Evolutionary conservation across 1,140 invertebrate genomes (phyloP), one percentile per base, ranked within the genome.

Genomic region (Diabrotica virgifera): DNA sequence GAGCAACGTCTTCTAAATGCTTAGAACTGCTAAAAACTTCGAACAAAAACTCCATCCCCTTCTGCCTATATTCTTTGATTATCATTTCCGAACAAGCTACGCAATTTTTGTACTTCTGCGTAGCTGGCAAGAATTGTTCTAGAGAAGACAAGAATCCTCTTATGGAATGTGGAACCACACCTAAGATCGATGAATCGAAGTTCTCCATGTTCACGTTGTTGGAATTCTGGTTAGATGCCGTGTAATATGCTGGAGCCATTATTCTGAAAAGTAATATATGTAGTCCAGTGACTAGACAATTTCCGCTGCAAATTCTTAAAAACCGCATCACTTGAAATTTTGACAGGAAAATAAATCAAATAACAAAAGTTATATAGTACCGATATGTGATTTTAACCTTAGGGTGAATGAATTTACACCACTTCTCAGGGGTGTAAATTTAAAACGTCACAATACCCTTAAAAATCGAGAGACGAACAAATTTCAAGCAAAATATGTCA

Each of bases 161-260:
- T 62, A 99, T 92, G 24, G 96, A 95, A 79, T 99, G 97, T 0
- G 97, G 96, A 40, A 98, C 82, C 0, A 92, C 82, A 6, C 97
- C 96, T 0, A 98, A 80, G 36, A 90, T 79, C 46, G 90, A 88
- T 64, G 87, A 83, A 12, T 82, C 75, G 12, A 78, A 73, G 38
- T 75, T 70, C 7, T 80, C 74, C 13, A 76, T 75, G 40, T 80
- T 76, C 24, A 68, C 36, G 38, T 67, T 64, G 11, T 62, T 50
- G 7, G 50, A 10, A 8, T 72, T 74, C 11, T 64, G 67, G 5
- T 46, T 46, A 8, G 65, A 57, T n/a, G 78, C 66, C 65, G 83
- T 82, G 71, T 82, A 87, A 52, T 80, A 79, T 0, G 87, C 87
- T 38, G 88, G 85, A 0, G 91, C 89, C 63, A 84, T 73, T 40